Evolutionary conservation across 2,888 invertebrate species (phyloP), one percentile per base, ranked within the genome.

Genomic region (Mythimna albipuncta): DNA sequence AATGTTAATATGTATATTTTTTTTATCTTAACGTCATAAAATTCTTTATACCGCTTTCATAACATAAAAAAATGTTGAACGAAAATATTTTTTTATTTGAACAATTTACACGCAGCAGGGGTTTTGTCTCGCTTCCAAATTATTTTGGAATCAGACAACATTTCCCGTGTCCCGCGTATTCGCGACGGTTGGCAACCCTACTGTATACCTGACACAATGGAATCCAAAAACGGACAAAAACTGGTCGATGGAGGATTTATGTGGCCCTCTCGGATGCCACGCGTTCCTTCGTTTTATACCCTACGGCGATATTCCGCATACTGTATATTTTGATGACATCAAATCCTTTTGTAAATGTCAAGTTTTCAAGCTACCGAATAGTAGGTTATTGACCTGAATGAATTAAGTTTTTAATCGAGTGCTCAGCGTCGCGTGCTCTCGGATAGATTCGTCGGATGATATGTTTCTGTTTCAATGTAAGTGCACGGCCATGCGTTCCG

Each of bases 141-240:
- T 77, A 81, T 82, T 79, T 82, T 70, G 64, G 61, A 68, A 68
- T 75, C 66, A 13, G 64, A 85, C 77, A 84, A 69, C 66, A 70
- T 81, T 72, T 61, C 32, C 61, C 70, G n/a, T 75, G 85, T 86
- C 87, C 74, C 38, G 32, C 6, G 41, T n/a, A 62, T 62, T 58
- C 74, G 59, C 54, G 38, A 62, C 69, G 72, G 66, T 47, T 87
- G 89, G 89, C 72, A 81, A 82, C 85, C 88, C 85, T 88, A 87
- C 83, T 85, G 85, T 90, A 85, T 92, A 93, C 93, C 93, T 93
- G 93, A 90, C 93, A 92, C 91, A 89, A 89, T 86, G 93, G 94
- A 84, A 94, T 94, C 88, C 91, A 87, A 94, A 93, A 93, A 93
- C 80, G 91, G 81, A 89, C 90, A 94, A 94, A 93, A 93, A 91